Base-by-base conservation (phyloP, 2,888 invertebrate genomes). In the Drosophila parthenogenetica region DNA sequence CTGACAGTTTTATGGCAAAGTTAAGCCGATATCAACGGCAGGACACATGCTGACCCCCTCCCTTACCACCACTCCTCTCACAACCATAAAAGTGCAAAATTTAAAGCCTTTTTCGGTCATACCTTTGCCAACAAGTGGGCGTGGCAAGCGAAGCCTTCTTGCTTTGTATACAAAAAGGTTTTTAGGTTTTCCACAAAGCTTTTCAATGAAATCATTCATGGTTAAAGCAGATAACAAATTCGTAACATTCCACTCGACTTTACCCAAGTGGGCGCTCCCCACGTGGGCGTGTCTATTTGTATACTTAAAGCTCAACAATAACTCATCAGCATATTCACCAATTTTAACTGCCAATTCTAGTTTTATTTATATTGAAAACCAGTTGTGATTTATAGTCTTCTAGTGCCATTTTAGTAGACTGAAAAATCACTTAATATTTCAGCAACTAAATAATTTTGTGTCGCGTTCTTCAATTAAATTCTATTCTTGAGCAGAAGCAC, bases 1-100 rank as follows among this genome's bases (percentile, higher is more conserved):
- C 79, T 85, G 85, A 85, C 85, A 85, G 85, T 85, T 85, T 85
- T 85, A 85, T 85, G 87, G 85, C 87, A 88, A 84, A 85, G 85
- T 84, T 85, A 85, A 85, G 85, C 85, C 89, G 89, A 85, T 85
- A 85, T 85, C 85, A 88, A 83, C 86, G 83, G 73, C 81, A 77
- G 86, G 75, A 85, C 84, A 88, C 72, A 84, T 86, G 86, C 78
- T 87, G 73, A 53, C 35, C 66, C 49, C 17, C n/a, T 13, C 37
- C 53, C 11, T 3, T 35, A n/a, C 42, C 60, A 8, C 16, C n/a
- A 5, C 42, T 25, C 35, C 19, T 10, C 5, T 14, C 40, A 11
- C 22, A 53, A 46, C 71, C 82, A 77, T 75, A 83, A 79, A 86
- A 85, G 81, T 79, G 86, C 75, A 88, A 87, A 87, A 83, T 85